These are phyloP conservation scores for Varanus komodoensis DNA, from an alignment of 2,113 vertebrate genomes.

Conservation along the genomic window DNA sequence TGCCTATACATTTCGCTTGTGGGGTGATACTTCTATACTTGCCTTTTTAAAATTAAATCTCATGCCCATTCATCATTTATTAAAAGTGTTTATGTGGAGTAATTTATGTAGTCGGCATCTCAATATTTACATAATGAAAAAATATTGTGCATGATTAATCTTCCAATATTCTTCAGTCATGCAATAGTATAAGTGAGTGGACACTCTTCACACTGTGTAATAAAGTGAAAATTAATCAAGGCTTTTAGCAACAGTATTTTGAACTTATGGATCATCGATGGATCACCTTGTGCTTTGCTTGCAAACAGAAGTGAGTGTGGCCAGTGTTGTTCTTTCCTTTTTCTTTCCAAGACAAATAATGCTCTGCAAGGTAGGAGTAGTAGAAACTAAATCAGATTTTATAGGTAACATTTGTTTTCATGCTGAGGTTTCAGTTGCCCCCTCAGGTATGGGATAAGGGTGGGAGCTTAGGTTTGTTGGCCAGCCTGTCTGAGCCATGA, in stretches of 20 bases:
- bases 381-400: constrained; percentile 45
- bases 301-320: constrained; percentile 39
- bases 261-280: constrained; percentile 48
- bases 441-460: background rate
- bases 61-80: constrained; percentile 54
- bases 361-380: constrained; percentile 11
- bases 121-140: constrained; percentile 64
- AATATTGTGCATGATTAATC: constrained; percentile 62
- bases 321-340: background rate
- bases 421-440: constrained; percentile 24
- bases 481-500: background rate
- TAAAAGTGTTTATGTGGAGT: constrained; percentile 58
- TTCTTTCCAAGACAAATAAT: constrained; percentile 30
- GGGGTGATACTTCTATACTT: constrained; percentile 48
- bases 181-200: constrained; percentile 32
- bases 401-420: constrained; percentile 41
- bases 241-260: constrained; percentile 60
- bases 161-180: constrained; percentile 37
- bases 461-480: background rate
- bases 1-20: constrained; percentile 51
- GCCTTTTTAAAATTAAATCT: constrained; percentile 62
- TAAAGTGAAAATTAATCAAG: constrained; percentile 65
- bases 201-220: constrained; percentile 51
- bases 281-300: constrained; percentile 43
- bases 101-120: constrained; percentile 42